phyloP scores from a whole-genome alignment of 2,113 vertebrate genomes.

The Okapia johnstoni region DNA sequence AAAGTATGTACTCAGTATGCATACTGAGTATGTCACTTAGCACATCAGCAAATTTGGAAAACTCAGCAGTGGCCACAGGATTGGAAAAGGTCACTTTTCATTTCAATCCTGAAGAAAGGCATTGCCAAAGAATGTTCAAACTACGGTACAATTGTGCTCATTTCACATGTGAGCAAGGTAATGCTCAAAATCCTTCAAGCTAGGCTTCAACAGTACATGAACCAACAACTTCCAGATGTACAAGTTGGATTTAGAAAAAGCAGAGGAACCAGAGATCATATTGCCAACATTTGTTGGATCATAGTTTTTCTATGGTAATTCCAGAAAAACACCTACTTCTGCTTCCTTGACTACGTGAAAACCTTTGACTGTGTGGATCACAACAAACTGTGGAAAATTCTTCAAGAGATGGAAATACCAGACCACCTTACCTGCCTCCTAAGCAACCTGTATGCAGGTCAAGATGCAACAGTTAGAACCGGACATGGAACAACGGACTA shows the following conservation, averaged over 20 bases:
- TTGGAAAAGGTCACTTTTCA: neutral
- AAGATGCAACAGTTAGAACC: neutral
- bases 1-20: neutral
- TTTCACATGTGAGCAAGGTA: neutral
- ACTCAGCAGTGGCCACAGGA: neutral
- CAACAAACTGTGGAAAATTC: neutral
- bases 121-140: neutral
- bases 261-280: neutral
- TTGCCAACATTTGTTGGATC: neutral
- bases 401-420: neutral
- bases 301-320: neutral
- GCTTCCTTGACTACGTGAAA: neutral
- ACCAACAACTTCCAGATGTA: neutral
- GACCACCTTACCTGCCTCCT: neutral
- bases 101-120: neutral
- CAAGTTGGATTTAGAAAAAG: neutral
- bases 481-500: neutral
- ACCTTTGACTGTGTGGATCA: neutral
- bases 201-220: neutral
- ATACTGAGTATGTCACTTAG: neutral
- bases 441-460: neutral
- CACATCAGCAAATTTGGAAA: neutral
- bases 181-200: neutral
- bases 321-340: neutral
- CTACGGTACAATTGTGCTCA: neutral